These are phyloP conservation scores for Thalassarche chlororhynchos DNA, from an alignment of 2,113 vertebrate genomes.

Conservation along the genomic window DNA sequence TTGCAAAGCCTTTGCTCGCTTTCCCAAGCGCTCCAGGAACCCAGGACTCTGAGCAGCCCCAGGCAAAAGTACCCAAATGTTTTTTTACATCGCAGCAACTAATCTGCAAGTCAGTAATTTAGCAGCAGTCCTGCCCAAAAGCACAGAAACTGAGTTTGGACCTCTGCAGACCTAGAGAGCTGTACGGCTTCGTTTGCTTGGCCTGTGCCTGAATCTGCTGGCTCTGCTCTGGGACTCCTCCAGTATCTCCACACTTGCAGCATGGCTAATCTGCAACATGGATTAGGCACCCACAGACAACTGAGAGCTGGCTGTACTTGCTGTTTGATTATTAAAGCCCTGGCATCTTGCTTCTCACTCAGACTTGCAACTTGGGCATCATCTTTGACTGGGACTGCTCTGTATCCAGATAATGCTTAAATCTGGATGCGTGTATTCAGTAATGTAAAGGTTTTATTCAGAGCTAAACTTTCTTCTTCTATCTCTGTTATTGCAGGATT, in stretches of 20 bases:
- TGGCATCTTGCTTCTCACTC: background rate
- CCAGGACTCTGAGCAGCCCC: background rate
- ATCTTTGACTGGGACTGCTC: background rate
- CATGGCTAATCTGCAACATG: background rate
- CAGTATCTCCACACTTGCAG: background rate
- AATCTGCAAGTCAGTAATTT: background rate
- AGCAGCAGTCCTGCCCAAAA: background rate
- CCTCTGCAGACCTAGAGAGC: background rate
- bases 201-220: background rate
- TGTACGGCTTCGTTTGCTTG: accelerated
- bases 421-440: background rate
- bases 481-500: background rate
- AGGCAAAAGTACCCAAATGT: background rate
- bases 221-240: background rate
- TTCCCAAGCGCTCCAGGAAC: background rate
- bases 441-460: background rate
- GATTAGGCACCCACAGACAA: background rate
- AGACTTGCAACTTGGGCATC: background rate
- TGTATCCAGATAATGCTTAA: background rate
- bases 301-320: background rate
- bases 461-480: background rate
- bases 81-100: background rate
- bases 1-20: background rate
- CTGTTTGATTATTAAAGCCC: background rate
- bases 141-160: background rate